Conservation (phyloP, 2,888 invertebrate genomes). For the Drosophila mimetica region DNA sequence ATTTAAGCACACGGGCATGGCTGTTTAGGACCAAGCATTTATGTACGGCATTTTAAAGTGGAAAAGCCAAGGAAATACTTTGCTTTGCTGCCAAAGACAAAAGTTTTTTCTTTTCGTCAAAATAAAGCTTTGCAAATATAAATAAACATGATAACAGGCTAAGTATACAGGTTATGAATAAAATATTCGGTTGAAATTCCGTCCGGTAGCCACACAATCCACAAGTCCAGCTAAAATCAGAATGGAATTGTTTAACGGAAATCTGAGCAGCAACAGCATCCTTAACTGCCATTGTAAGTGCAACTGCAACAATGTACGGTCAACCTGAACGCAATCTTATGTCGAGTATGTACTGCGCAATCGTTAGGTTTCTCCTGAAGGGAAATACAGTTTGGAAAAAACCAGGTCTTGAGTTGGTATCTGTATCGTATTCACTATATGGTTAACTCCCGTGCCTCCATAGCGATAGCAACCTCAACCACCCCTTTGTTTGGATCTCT, state of each 20-base stretch:
- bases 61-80: too few species aligned
- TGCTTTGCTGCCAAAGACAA: too few species aligned
- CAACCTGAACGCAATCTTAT: conserved; percentile 50
- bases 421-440: conserved; percentile 44
- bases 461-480: conserved; percentile 51
- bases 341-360: conserved; percentile 58
- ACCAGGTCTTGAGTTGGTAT: conserved; percentile 11
- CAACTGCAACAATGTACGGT: conserved; percentile 16
- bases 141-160: conserved; percentile 30
- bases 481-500: neutral
- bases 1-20: conserved; percentile 46
- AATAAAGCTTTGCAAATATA: conserved; percentile 12
- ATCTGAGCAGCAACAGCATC: conserved; percentile 1
- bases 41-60: neutral
- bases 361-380: neutral
- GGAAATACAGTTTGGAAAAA: neutral
- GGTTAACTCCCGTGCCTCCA: conserved; percentile 65
- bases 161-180: conserved; percentile 78
- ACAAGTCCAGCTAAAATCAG: conserved; percentile 48
- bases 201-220: conserved; percentile 43
- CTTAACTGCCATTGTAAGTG: conserved; percentile 9
- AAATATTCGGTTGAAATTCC: conserved; percentile 68
- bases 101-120: neutral
- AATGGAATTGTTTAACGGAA: conserved; percentile 60
- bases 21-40: conserved; percentile 25